Conservation (phyloP, 1,140 invertebrate genomes). For the Macrostomum lignano region DNA sequence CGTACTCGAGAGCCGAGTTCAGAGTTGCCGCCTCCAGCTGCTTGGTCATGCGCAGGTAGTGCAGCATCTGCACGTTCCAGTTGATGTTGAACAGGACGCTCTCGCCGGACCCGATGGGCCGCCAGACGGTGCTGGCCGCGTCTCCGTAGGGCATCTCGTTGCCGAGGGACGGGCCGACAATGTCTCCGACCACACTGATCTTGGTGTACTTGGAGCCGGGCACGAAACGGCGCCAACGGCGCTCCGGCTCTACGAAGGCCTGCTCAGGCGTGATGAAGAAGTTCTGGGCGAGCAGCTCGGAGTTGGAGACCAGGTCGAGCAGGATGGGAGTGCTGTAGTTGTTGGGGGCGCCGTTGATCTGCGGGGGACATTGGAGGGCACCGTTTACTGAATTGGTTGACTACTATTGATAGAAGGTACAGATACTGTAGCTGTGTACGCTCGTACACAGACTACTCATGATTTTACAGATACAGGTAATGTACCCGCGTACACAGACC, state of each 20-base stretch:
- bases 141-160: constrained; percentile 12
- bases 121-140: constrained; percentile 14
- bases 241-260: constrained; percentile 58
- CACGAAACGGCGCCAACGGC: constrained; percentile 62
- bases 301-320: constrained; percentile 60
- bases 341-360: constrained; percentile 68
- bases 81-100: constrained; percentile 84
- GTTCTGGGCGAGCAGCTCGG: constrained; percentile 67
- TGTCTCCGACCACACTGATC: constrained; percentile 62
- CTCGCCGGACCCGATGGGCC: constrained; percentile 47
- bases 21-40: constrained; percentile 39
- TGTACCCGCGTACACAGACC: too few relatives aligned
- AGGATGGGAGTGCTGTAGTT: constrained; percentile 62
- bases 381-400: too few relatives aligned
- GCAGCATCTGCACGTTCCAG: constrained; percentile 56
- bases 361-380: too few relatives aligned
- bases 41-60: constrained; percentile 62
- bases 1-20: constrained; percentile 46
- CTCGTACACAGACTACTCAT: too few relatives aligned
- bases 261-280: constrained; percentile 75
- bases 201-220: constrained; percentile 60
- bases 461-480: too few relatives aligned
- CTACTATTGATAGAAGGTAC: too few relatives aligned
- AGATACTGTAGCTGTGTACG: too few relatives aligned
- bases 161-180: constrained; percentile 59